phyloP scores from a whole-genome alignment of 2,888 invertebrate species.

The Acanthococcus lagerstroemiae region DNA sequence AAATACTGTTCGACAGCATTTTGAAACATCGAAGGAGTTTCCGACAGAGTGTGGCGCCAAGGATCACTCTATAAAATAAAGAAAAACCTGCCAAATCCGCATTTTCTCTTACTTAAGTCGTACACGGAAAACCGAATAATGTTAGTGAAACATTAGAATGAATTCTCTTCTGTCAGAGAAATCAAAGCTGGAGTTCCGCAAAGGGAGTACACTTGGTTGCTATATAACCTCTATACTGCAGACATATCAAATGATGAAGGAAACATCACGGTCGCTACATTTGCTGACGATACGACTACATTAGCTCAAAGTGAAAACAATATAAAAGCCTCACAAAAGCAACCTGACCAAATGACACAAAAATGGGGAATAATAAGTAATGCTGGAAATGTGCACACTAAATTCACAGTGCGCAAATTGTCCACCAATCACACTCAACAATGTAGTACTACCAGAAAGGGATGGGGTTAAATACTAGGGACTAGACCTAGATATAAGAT shows the following conservation, averaged over 20 bases:
- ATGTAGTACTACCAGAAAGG: too few species aligned
- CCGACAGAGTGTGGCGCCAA: background rate
- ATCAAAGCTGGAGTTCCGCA: background rate
- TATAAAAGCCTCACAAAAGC: too few species aligned
- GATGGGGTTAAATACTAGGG: too few species aligned
- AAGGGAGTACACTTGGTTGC: background rate
- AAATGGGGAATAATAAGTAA: background rate
- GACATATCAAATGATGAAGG: background rate
- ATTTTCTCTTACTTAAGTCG: background rate
- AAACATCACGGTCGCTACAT: background rate
- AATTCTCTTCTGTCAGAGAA: background rate
- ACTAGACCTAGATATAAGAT: too few species aligned
- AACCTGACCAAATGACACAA: too few species aligned
- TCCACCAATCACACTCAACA: too few species aligned
- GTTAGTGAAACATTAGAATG: background rate
- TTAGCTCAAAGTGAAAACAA: background rate
- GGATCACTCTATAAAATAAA: background rate
- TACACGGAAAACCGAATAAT: background rate
- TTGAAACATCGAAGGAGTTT: background rate
- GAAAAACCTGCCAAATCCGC: background rate
- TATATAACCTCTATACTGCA: background rate
- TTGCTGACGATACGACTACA: background rate
- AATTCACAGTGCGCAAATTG: too few species aligned
- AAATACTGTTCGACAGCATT: background rate
- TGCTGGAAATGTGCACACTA: background rate